phyloP scores from a whole-genome alignment of 2,797 vertebrate species.

The Geotrypetes seraphini region DNA sequence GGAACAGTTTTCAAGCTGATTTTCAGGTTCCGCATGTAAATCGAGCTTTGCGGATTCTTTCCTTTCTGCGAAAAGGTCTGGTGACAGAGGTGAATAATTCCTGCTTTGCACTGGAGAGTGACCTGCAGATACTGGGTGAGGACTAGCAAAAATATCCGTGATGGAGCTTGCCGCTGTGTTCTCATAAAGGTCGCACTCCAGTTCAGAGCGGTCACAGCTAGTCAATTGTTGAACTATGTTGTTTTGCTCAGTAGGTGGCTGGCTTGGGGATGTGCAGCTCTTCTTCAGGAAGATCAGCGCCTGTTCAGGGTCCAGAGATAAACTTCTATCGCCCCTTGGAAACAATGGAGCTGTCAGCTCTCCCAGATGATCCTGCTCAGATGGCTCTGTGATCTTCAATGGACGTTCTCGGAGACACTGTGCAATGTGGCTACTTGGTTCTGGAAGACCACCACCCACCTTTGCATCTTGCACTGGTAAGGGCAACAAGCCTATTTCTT shows the following conservation, averaged over 20 bases:
- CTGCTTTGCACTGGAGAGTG: slow-evolving; percentile 25
- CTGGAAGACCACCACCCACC: rapidly evolving
- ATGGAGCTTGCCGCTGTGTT: slow-evolving; percentile 6
- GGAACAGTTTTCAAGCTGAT: not conserved
- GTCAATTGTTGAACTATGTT: not conserved
- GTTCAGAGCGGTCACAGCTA: slow-evolving; percentile 16
- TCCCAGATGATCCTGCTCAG: not conserved
- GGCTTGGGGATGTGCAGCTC: not conserved
- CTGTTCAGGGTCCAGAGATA: not conserved
- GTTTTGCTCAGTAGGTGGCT: not conserved
- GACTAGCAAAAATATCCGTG: not conserved
- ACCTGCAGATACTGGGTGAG: slow-evolving; percentile 17
- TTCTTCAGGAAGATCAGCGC: not conserved
- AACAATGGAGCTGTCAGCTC: not conserved
- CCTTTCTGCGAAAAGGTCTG: slow-evolving; percentile 26
- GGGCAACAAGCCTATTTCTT: not conserved
- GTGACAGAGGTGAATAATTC: slow-evolving; percentile 25
- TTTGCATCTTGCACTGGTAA: rapidly evolving
- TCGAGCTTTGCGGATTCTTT: not conserved
- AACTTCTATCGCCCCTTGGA: not conserved
- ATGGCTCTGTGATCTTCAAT: not conserved
- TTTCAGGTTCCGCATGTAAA: not conserved
- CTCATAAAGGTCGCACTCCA: slow-evolving; percentile 24
- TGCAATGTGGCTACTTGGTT: rapidly evolving
- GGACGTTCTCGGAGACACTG: rapidly evolving